A percentile compares a stretch with the other conserved stretches of the same genome.
Evolutionary conservation across 64 coral and sea anemone genomes (phyloP).

Genomic region (Dendrophyllia cribrosa): DNA sequence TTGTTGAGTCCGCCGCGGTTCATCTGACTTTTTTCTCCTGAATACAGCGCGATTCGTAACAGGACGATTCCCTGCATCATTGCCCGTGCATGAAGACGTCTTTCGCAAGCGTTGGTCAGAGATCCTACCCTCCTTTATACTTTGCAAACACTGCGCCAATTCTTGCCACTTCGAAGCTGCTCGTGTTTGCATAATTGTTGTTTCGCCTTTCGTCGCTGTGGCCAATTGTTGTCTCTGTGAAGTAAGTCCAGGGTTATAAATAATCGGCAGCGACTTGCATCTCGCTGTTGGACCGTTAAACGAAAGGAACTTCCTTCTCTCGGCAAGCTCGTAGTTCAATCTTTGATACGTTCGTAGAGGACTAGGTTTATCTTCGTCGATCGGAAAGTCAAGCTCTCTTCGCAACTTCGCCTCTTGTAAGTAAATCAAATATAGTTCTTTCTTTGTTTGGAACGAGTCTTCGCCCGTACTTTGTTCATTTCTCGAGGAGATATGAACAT

Average conservation of each 20-base stretch:
- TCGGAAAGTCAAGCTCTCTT: not conserved
- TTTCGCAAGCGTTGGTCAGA: not conserved
- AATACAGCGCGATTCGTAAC: not conserved
- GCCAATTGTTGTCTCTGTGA: not conserved
- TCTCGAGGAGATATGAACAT: not conserved
- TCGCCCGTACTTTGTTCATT: not conserved
- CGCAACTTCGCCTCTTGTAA: not conserved
- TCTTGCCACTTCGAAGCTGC: not conserved
- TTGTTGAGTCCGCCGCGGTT: not conserved
- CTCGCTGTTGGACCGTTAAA: not conserved
- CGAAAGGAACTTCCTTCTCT: not conserved
- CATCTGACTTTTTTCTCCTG: not conserved
- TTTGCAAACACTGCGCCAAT: not conserved
- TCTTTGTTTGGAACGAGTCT: constrained; percentile 14
- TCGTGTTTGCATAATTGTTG: not conserved
- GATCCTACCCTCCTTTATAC: not conserved
- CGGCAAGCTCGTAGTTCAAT: not conserved
- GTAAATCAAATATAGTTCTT: constrained; percentile 4
- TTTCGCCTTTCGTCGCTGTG: not conserved
- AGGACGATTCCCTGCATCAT: not conserved
- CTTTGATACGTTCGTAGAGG: constrained; percentile 5
- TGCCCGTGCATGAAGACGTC: not conserved
- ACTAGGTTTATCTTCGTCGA: not conserved
- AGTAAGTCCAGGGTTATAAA: not conserved
- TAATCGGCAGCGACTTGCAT: not conserved